Base-by-base conservation (phyloP, 2,113 vertebrate genomes). In the Tauraco erythrolophus region DNA sequence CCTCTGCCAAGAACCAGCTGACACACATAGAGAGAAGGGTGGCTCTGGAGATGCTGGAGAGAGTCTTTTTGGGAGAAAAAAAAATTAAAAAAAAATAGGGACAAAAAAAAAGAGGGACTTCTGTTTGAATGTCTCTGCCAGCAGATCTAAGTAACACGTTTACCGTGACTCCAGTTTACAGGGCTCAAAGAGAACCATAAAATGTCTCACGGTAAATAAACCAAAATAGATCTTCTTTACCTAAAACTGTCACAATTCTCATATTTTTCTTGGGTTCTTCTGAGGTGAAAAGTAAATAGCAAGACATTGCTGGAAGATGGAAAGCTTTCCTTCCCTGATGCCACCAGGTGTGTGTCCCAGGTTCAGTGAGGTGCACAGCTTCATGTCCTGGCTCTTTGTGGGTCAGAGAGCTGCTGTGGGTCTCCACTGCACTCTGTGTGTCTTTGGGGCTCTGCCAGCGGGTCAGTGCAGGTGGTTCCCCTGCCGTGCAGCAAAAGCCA, bases 281-380 rank as follows among this genome's bases (percentile, higher is more conserved):
- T 94, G 85, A 71, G 72, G 62, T 95, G 85, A 96, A 79, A 95
- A 95, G 81, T 96, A 93, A 96, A 94, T 70, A 92, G 46, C 48
- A 56, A 92, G 79, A 78, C 35, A 48, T 33, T 86, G 78, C 41
- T 88, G 62, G 39, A 57, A 85, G 62, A 77, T 15, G 37, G 62
- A 70, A 79, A 54, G 50, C 45, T 91, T 88, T 89, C 57, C 61
- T 93, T 93, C n/a, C 22, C 28, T 91, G 53, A 46, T 0, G 0
- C 37, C 60, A 50, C 30, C 54, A 85, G 30, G 45, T 2, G 0
- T 6, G 16, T 66, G 37, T 69, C 61, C 46, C 54, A 76, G 74
- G 28, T 65, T 91, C 83, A 66, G 31, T 0, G 0, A 85, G 41
- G 57, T 65, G 51, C 85, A 37, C 8, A 56, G 46, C 61, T 62